Base-by-base conservation (phyloP, 2,113 vertebrate genomes). In the Chloebia gouldiae region DNA sequence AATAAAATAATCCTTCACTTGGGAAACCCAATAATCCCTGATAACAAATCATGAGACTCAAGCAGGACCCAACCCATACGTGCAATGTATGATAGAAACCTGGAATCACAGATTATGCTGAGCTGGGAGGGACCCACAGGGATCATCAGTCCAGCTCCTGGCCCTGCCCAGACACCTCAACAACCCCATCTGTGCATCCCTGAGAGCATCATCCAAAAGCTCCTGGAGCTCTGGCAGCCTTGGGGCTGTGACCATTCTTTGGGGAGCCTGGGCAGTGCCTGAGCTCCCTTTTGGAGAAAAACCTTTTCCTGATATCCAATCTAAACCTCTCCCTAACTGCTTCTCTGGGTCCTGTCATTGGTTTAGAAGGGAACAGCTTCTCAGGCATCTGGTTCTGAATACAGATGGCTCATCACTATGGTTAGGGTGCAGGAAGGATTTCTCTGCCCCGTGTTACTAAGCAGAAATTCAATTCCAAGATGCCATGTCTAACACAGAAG, bases 131-230 rank as follows among this genome's bases (percentile, higher is more conserved):
- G 25, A 42, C 15, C 6, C n/a, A 31, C 17, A 18, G 4, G 31
- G 53, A 60, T 47, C 28, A 68, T 27, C 9, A 18, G 16, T 13
- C 7, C 45, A 68, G 0, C n/a, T 7, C 53, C 45, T n/a, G 13
- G 0, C 33, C 53, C 19, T 66, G 45, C 39, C 5, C 60, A 66
- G 20, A 66, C 13, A 9, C 18, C n/a, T 39, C 69, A 66, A 30
- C 11, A 60, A 25, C 2, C 28, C 45, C 45, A 31, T 5, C 24
- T 40, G 45, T 0, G 5, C 33, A 35, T 24, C 13, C 42, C 33
- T 66, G 27, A 0, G 1, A 37, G 4, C 0, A 0, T 0, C 45
- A 20, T 15, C 69, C n/a, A 21, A 68, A 35, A 0, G 0, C 28
- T 53, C 39, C 78, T 47, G 30, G 39, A 81, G 45, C 53, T 68